Evolutionary conservation across 2,113 vertebrate genomes (phyloP), one percentile per base, ranked within the genome.

Genomic region (Capra hircus): DNA sequence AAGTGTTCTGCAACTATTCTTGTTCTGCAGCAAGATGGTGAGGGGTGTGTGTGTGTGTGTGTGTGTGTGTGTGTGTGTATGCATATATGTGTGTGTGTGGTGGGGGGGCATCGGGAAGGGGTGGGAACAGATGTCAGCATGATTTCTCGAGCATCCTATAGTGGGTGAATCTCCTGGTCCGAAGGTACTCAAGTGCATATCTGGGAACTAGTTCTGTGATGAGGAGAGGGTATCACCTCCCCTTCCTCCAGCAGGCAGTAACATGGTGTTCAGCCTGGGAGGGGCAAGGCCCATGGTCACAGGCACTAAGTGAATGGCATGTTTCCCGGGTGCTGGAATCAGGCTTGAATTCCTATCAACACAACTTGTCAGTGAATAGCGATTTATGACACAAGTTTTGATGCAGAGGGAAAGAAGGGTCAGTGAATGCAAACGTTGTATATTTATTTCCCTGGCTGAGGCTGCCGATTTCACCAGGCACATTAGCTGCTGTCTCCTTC

Each of bases 401-500:
- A 97, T 64, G 83, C 7, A 16, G 93, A 92, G 48, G 89, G 30
- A 96, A 95, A 90, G 89, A 33, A 48, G 30, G 12, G 40, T 52
- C 52, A 82, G 33, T 21, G 90, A 87, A 87, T 45, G 71, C 60
- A 95, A 92, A 52, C 2, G 50, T 40, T 85, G 57, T 53, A 17
- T n/a, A 60, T 84, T 97, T n/a, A 60, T 81, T 96, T 80, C 88
- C 71, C 67, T 11, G 48, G 53, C 48, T 4, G 71, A 36, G 45
- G n/a, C 88, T 86, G 77, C 60, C 62, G 89, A 9, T 93, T 94
- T 81, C 53, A 67, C 86, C 77, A 40, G 78, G 71, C 28, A 59
- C 60, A 87, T 94, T 91, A 97, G 83, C 64, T 94, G 52, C 92
- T 83, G 55, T 94, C 88, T 90, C 91, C 33, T 59, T 48, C 91